Conservation (phyloP, 1,140 invertebrate species). For the Streblospio benedicti region DNA sequence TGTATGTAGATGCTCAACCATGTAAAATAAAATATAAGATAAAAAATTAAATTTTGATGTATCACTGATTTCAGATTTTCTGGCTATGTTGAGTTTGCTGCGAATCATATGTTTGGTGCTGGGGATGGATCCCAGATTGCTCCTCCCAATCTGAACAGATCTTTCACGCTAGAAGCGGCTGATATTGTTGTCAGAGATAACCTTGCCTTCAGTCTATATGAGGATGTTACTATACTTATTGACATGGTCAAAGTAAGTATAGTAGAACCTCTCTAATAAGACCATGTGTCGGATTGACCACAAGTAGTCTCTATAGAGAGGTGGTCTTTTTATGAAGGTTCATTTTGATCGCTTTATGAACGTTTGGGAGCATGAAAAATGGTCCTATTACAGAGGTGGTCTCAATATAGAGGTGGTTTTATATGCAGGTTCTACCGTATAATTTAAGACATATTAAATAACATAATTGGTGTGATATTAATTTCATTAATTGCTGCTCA, state of each 20-base stretch:
- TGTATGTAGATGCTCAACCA: too few species aligned
- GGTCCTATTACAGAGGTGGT: too few species aligned
- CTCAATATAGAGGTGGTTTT: too few species aligned
- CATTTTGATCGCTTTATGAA: too few species aligned
- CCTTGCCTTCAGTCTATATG: constrained; percentile 44
- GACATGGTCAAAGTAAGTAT: constrained; percentile 41
- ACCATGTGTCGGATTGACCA: too few species aligned
- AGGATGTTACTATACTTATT: constrained; percentile 49
- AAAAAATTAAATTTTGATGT: neutral
- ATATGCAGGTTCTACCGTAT: too few species aligned
- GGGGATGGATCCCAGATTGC: constrained; percentile 43
- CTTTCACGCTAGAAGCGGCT: constrained; percentile 42
- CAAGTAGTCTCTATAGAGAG: too few species aligned
- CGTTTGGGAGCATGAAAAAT: too few species aligned
- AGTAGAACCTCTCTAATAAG: neutral
- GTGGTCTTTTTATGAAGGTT: too few species aligned
- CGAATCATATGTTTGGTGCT: constrained; percentile 49
- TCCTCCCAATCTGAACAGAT: constrained; percentile 42
- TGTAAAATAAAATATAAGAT: constrained; percentile 7
- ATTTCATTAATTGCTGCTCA: too few species aligned
- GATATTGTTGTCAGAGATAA: constrained; percentile 49
- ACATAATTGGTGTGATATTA: too few species aligned
- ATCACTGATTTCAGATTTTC: constrained; percentile 23
- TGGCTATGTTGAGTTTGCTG: constrained; percentile 51
- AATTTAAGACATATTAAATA: too few species aligned